Conservation (phyloP, 2,113 vertebrate genomes). For the Dipodomys merriami region DNA sequence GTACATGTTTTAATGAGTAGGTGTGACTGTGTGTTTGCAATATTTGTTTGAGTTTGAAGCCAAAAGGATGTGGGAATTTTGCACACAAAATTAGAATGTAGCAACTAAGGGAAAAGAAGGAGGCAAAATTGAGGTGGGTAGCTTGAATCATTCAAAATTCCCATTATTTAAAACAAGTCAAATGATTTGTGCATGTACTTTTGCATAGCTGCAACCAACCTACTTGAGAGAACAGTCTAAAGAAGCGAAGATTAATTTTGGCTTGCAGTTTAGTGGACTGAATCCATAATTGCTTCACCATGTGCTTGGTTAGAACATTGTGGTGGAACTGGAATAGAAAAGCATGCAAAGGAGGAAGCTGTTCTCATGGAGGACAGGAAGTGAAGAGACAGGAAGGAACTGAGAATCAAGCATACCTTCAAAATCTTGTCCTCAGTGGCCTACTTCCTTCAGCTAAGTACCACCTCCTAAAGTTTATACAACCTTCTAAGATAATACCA, state of each 20-base stretch:
- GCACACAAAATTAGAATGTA: not conserved
- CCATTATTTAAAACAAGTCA: not conserved
- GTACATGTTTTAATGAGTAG: not conserved
- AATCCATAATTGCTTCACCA: not conserved
- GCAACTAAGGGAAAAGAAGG: not conserved
- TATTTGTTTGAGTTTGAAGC: conserved; percentile 40
- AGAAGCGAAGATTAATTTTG: not conserved
- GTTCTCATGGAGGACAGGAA: not conserved
- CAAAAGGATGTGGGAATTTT: conserved; percentile 31
- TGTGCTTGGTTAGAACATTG: not conserved
- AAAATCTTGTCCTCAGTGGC: too few species aligned
- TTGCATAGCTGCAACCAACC: not conserved
- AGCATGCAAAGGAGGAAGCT: too few species aligned
- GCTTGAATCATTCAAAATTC: not conserved
- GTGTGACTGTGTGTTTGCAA: not conserved
- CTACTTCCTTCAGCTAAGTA: not conserved
- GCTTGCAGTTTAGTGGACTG: not conserved
- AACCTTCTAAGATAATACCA: too few species aligned
- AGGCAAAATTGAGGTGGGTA: not conserved
- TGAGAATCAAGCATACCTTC: too few species aligned
- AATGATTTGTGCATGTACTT: not conserved
- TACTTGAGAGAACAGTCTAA: not conserved
- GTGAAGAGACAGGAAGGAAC: too few species aligned
- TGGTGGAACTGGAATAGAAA: too few species aligned
- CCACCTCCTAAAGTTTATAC: not conserved